These are phyloP conservation scores for Habropoda laboriosa DNA, from an alignment of 1,140 invertebrate genomes.

Conservation along the genomic window DNA sequence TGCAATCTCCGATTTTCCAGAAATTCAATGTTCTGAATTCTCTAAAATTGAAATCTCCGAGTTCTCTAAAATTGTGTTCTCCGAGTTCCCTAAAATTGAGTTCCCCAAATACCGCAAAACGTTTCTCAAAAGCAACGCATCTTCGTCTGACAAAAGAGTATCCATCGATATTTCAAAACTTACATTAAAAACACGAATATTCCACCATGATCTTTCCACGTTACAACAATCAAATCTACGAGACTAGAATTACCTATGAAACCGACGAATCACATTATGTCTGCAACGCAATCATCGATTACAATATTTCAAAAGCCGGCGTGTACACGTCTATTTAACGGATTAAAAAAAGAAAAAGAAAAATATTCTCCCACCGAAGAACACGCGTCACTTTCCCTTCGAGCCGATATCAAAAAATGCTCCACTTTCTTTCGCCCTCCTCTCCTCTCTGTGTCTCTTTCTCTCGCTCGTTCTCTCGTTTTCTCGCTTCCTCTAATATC, in stretches of 20 bases:
- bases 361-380: conserved; percentile 30
- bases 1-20: no score
- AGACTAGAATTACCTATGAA: neutral
- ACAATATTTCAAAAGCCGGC: neutral
- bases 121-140: no score
- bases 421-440: conserved; percentile 38
- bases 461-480: conserved; percentile 49
- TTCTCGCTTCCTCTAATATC: conserved; percentile 71
- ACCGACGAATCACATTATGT: conserved; percentile 7
- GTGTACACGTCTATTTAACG: neutral
- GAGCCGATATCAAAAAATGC: conserved; percentile 44
- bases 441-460: conserved; percentile 37
- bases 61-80: no score
- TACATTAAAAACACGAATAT: neutral
- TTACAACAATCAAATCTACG: neutral
- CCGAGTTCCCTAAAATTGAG: no score
- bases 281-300: conserved; percentile 39
- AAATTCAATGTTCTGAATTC: no score
- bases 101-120: no score
- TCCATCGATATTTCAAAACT: no score
- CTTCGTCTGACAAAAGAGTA: neutral
- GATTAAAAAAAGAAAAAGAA: conserved; percentile 7
- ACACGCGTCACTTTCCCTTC: conserved; percentile 15
- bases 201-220: neutral
- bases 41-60: no score